A percentile compares a stretch with the other conserved stretches of the same genome.
Conservation (phyloP, 37 sponge, comb jelly and placozoan species). For the Beroe forskalii region DNA sequence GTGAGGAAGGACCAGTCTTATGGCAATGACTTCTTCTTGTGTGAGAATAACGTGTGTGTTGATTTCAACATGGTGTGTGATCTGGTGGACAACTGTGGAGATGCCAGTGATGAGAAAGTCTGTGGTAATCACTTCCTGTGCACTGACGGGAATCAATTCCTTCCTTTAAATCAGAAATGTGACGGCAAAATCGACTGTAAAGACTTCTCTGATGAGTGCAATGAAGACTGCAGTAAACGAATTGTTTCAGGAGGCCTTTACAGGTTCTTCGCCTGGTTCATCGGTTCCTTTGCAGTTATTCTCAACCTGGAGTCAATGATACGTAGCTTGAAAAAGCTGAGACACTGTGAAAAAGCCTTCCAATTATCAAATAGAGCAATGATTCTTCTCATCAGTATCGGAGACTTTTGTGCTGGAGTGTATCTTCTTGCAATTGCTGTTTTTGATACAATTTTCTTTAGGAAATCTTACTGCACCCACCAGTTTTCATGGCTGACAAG, state of each 20-base stretch:
- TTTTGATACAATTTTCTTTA: neutral
- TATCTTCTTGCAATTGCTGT: neutral
- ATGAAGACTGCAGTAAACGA: neutral
- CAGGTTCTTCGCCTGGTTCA: neutral
- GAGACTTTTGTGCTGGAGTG: neutral
- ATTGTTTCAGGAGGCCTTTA: neutral
- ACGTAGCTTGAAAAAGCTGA: neutral
- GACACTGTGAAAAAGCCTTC: neutral
- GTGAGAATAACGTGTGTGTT: neutral
- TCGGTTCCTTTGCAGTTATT: neutral
- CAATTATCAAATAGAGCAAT: neutral
- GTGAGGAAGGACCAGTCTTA: neutral
- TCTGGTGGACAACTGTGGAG: neutral
- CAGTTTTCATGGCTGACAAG: neutral
- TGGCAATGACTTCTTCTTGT: neutral
- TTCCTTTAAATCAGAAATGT: neutral
- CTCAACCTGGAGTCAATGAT: neutral
- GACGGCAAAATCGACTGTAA: neutral
- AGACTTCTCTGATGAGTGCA: constrained; percentile 16
- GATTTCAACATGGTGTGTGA: neutral
- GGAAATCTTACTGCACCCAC: neutral
- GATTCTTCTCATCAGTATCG: neutral
- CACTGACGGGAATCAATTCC: neutral
- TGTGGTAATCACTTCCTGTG: neutral
- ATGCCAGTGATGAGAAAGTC: neutral